Base-by-base conservation (phyloP, 2,797 vertebrate genomes). In the Chaetophractus vellerosus region DNA sequence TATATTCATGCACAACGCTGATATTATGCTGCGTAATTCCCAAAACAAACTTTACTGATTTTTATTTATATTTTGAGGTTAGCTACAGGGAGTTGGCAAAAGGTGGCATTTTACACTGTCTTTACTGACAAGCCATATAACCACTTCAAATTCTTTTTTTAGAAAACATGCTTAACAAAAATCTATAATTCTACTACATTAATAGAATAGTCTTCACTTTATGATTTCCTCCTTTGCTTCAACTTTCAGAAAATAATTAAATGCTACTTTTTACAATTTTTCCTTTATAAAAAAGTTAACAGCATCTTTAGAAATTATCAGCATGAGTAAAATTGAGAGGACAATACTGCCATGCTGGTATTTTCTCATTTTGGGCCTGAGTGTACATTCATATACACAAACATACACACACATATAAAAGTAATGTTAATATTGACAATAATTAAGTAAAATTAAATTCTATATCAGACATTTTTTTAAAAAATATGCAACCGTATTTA, bases 51-150 rank as follows among this genome's bases (percentile, higher is more conserved):
- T 50, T 36, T 87, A 81, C 14, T 76, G 16, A 57, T 66, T 80
- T 92, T 91, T 88, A 61, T 74, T 88, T 90, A 85, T 18, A 90
- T 31, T 61, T 76, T 95, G 59, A 89, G 82, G 59, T 88, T 91
- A 76, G 45, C 50, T 89, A 33, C 16, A 90, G 74, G 24, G 50
- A 83, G 86, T 52, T 91, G 74, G 38, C 48, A 95, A 55, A 88
- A 88, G 31, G 16, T 8, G n/a, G 9, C 36, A 91, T 78, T 81
- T 93, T 91, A 83, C 83, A 61, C 6, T 85, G 9, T 55, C 33
- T 52, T 81, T 55, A 26, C 45, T 83, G 57, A 96, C 24, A 78
- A n/a, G 48, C 68, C 41, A 55, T 78, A 79, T 92, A 88, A 79
- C 48, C 14, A 61, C 31, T 76, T 94, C 11, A 71, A 52, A 75